Evolutionary conservation across 2,797 vertebrate species (phyloP).

Genomic region (Agapornis canus): DNA sequence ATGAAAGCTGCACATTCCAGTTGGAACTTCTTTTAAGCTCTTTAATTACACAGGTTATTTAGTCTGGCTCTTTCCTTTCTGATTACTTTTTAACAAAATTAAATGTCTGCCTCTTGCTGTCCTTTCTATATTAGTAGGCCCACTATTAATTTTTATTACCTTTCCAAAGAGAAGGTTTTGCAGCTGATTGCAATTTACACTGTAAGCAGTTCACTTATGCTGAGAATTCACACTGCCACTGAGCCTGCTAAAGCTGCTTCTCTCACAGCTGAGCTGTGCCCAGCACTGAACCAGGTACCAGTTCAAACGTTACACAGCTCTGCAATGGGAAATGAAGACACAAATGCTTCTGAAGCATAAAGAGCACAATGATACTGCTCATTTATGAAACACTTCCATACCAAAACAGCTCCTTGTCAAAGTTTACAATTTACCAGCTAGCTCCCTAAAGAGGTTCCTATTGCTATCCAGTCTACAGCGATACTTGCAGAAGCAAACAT

Average conservation of each 20-base stretch:
- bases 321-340: not conserved
- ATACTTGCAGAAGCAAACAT: not conserved
- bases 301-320: not conserved
- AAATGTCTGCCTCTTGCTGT: conserved; percentile 54
- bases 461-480: not conserved
- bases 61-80: conserved; percentile 40
- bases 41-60: conserved; percentile 68
- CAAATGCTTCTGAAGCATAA: not conserved
- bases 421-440: not conserved
- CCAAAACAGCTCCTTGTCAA: not conserved
- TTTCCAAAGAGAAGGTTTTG: conserved; percentile 47
- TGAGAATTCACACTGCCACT: conserved; percentile 21
- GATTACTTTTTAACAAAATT: conserved; percentile 63
- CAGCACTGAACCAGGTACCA: not conserved
- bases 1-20: conserved; percentile 29
- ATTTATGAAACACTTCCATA: not conserved
- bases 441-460: not conserved
- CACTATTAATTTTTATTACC: conserved; percentile 68
- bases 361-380: not conserved
- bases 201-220: not conserved
- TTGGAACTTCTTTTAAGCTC: conserved; percentile 56
- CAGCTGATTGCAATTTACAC: conserved; percentile 25
- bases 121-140: conserved; percentile 51
- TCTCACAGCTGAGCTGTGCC: not conserved
- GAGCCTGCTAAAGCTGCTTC: not conserved